These are phyloP conservation scores for Isaurus tuberculatus DNA, from an alignment of 92 coral and sea anemone genomes.

Conservation along the genomic window DNA sequence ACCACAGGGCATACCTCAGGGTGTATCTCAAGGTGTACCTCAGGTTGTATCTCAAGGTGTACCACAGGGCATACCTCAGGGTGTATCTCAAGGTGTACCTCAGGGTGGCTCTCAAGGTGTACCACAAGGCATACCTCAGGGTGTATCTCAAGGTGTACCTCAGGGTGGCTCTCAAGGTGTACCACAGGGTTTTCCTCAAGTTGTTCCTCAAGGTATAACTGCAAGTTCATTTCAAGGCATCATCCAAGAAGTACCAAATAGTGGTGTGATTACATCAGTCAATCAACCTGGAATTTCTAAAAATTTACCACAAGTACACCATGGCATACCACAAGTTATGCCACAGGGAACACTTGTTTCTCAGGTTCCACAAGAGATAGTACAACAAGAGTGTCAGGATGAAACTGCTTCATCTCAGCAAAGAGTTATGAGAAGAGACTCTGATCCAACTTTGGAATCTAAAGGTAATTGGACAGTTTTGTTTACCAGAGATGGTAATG, in stretches of 20 bases:
- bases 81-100: not conserved
- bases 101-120: not conserved
- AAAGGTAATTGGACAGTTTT: not conserved
- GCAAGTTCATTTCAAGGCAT: slow-evolving; percentile 8
- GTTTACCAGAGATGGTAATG: not conserved
- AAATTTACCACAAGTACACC: slow-evolving; percentile 4
- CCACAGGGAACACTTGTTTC: not conserved
- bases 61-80: not conserved
- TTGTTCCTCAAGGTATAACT: not conserved
- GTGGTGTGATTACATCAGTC: not conserved
- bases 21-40: not conserved
- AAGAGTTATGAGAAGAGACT: slow-evolving; percentile 6
- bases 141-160: not conserved
- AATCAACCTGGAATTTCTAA: not conserved
- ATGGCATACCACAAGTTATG: not conserved
- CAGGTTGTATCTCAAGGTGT: not conserved
- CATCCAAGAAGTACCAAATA: not conserved
- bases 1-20: not conserved
- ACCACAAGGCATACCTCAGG: not conserved
- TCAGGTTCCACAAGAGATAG: slow-evolving; percentile 16
- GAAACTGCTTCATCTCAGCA: slow-evolving; percentile 20
- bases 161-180: not conserved
- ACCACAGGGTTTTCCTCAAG: no score
- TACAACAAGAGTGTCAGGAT: slow-evolving; percentile 25
- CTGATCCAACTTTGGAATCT: not conserved